Evolutionary conservation across 2,888 invertebrate genomes (phyloP), one percentile per base, ranked within the genome.

Genomic region (Eudemis profundana): DNA sequence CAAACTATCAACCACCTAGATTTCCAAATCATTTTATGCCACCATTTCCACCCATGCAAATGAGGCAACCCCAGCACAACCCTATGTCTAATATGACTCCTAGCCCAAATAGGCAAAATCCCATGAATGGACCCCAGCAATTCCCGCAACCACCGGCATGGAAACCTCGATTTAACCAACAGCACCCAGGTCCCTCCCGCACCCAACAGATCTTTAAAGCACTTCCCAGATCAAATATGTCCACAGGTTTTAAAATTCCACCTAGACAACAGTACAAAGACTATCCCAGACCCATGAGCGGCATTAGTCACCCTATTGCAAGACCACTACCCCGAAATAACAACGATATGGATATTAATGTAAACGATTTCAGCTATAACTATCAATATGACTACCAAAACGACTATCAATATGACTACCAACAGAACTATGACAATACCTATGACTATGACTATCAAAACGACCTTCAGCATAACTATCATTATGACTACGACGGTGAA

Each of bases 251-350:
- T 8, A 36, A 4, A 1, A 3, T 51, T 0, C 36, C 51, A 4
- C 36, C 4, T 5, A 23, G 27, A 12, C 23, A 12, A n/a, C n/a
- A n/a, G n/a, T n/a, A n/a, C n/a, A n/a, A n/a, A n/a, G 38, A 40
- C 53, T 15, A 23, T 15, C 61, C 44, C 17, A 47, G 53, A 57
- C 66, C 68, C 17, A 68, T 68, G 68, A 68, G 68, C 12, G 68
- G 68, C 14, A 47, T 68, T 2, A 56, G 53, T 17, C 59, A 65
- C 49, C 59, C 53, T 15, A 57, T 47, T 0, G 17, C 68, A 3
- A 64, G 38, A n/a, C 29, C 49, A 49, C n/a, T 3, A 57, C 2
- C 68, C 64, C 59, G n/a, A n/a, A n/a, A n/a, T n/a, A n/a, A n/a
- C n/a, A n/a, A n/a, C n/a, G n/a, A n/a, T n/a, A n/a, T n/a, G 14